Evolutionary conservation across 2,888 invertebrate species (phyloP).

Genomic region (Psylliodes chrysocephalus): DNA sequence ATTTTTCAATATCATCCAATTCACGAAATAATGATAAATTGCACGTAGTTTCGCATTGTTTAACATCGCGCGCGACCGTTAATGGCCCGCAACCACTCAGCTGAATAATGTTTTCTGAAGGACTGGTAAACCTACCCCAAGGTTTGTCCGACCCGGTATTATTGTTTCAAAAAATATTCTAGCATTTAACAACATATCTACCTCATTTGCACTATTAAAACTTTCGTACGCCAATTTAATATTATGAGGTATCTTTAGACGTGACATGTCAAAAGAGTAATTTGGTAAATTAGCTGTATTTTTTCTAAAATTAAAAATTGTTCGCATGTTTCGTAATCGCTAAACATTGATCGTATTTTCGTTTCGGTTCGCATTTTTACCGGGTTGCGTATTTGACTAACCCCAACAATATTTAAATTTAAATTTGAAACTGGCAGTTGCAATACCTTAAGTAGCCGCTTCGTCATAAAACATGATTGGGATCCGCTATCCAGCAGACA

Average conservation of each 20-base stretch:
- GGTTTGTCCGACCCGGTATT: slow-evolving; percentile 16
- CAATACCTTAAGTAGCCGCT: neutral
- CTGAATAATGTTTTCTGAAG: slow-evolving; percentile 7
- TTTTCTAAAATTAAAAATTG: neutral
- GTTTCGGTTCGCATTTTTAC: neutral
- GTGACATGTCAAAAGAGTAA: neutral
- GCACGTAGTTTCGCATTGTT: no score
- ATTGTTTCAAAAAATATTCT: slow-evolving; percentile 27
- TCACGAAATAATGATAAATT: no score
- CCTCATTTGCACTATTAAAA: slow-evolving; percentile 8
- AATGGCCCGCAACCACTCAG: neutral
- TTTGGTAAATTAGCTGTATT: neutral
- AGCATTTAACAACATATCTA: slow-evolving; percentile 32
- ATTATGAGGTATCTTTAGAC: slow-evolving; percentile 2
- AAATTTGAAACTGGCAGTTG: neutral
- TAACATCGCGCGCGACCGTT: neutral
- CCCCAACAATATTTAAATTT: neutral
- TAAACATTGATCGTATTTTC: neutral
- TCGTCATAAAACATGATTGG: no score
- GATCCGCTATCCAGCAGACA: no score
- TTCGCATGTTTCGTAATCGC: neutral
- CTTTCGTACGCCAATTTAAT: slow-evolving; percentile 20
- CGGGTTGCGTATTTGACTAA: neutral
- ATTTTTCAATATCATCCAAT: neutral
- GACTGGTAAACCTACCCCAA: neutral